Evolutionary conservation across 37 sponge, comb jelly and placozoan genomes (phyloP).

Genomic region (Chondrosia reniformis): DNA sequence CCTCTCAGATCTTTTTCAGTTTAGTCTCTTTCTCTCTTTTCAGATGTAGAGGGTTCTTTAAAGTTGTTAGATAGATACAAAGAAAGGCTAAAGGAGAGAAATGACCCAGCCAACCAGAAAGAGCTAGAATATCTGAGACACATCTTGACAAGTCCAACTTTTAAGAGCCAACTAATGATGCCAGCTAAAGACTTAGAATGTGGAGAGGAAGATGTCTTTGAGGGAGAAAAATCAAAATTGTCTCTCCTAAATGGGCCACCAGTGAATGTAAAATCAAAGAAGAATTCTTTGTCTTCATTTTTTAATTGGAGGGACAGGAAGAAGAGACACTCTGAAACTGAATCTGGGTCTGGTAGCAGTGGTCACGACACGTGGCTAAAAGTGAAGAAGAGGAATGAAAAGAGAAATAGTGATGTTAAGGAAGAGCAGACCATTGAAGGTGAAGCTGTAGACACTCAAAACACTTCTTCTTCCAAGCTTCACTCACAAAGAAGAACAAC

Average conservation of each 20-base stretch:
- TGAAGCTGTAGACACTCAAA: background rate
- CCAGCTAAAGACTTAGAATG: background rate
- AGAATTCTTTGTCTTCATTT: background rate
- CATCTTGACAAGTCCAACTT: conserved; percentile 63
- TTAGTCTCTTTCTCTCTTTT: background rate
- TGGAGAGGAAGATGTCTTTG: background rate
- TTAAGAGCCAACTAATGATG: conserved; percentile 26
- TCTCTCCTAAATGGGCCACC: background rate
- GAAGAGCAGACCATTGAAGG: background rate
- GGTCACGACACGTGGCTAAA: conserved; percentile 10
- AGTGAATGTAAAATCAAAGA: background rate
- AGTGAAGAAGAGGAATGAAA: conserved; percentile 10
- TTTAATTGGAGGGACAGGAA: background rate
- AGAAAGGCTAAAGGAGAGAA: conserved; percentile 34
- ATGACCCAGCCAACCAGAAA: conserved; percentile 47
- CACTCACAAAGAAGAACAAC: background rate
- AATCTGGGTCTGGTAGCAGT: background rate
- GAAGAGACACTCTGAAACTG: background rate
- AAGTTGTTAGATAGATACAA: conserved; percentile 58
- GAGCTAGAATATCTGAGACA: conserved; percentile 70
- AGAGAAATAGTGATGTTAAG: background rate
- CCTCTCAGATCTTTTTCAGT: background rate
- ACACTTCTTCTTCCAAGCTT: no score
- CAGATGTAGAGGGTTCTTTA: conserved; percentile 31
- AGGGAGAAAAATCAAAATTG: background rate